Percentiles rank a stretch among this genome's conserved stretches.
These are phyloP conservation scores for Tachuris rubrigastra DNA, from an alignment of 2,113 vertebrate genomes.

Conservation along the genomic window DNA sequence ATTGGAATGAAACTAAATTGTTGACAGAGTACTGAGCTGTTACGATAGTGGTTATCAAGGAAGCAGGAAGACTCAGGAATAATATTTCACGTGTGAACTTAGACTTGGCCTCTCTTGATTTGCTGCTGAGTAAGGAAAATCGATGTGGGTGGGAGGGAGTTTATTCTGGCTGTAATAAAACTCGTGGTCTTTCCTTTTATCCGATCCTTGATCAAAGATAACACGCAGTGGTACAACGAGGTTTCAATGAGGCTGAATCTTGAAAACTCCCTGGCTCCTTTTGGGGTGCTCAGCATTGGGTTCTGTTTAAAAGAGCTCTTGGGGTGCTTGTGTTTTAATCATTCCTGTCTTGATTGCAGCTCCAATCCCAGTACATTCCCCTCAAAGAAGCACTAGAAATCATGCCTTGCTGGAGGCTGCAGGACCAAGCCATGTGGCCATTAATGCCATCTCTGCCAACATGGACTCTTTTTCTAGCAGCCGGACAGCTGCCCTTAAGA, in stretches of 20 bases:
- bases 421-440: constrained; percentile 96
- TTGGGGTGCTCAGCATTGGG: background rate
- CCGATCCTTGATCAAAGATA: background rate
- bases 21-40: background rate
- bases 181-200: background rate
- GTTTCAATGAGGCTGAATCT: background rate
- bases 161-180: background rate
- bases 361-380: constrained; percentile 81
- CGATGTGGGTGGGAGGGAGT: background rate
- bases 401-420: constrained; percentile 93
- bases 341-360: constrained; percentile 45
- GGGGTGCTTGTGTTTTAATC: background rate
- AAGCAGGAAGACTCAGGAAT: background rate
- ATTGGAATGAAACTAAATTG: background rate
- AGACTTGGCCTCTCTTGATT: background rate
- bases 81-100: background rate
- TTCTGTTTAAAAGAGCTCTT: background rate
- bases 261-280: background rate
- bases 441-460: constrained; percentile 98
- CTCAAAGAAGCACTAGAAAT: constrained; percentile 83
- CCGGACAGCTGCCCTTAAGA: constrained; percentile 94
- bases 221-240: background rate
- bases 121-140: background rate
- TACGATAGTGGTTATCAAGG: background rate
- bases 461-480: constrained; percentile 98